Evolutionary conservation across 1,140 invertebrate species (phyloP).

Genomic region (Popillia japonica): DNA sequence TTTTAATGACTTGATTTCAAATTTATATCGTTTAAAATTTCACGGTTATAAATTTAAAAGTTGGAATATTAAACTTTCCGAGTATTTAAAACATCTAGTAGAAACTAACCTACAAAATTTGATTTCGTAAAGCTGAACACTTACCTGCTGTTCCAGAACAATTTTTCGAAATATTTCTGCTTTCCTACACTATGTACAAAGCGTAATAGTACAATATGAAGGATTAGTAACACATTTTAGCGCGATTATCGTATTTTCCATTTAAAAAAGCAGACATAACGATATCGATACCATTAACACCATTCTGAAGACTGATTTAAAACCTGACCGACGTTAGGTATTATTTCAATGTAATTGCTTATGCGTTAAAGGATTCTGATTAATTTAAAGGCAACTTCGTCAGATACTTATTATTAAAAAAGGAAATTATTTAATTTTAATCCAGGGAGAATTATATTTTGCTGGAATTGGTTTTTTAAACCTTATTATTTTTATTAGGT

Average conservation of each 20-base stretch:
- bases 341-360: too few relatives aligned
- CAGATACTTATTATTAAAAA: too few relatives aligned
- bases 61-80: not conserved
- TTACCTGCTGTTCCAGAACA: not conserved
- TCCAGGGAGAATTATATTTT: too few relatives aligned
- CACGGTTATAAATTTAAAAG: not conserved
- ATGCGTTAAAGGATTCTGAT: too few relatives aligned
- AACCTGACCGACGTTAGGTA: too few relatives aligned
- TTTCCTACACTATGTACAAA: not conserved
- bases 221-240: not conserved
- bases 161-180: not conserved
- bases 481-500: too few relatives aligned
- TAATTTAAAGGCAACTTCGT: too few relatives aligned
- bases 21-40: not conserved
- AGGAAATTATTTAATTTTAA: too few relatives aligned
- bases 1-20: not conserved
- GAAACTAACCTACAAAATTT: not conserved
- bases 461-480: too few relatives aligned
- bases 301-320: conserved; percentile 2
- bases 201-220: not conserved
- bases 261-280: not conserved
- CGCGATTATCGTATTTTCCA: not conserved
- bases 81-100: not conserved
- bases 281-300: not conserved
- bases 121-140: not conserved